These are phyloP conservation scores for Acanthosepion esculentum DNA, from an alignment of 2,888 invertebrate species.

Conservation along the genomic window DNA sequence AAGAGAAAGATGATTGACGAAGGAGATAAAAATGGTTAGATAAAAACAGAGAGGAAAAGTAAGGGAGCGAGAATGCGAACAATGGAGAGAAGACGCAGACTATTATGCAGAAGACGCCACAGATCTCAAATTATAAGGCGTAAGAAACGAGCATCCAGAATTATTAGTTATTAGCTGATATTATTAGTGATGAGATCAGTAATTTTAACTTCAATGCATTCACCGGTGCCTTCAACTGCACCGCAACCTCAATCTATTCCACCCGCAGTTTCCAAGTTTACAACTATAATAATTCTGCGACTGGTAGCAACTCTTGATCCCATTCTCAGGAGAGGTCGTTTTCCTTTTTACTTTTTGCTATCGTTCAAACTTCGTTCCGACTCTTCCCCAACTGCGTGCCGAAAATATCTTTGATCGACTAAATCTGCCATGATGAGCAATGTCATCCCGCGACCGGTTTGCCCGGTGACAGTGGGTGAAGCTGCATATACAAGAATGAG, in stretches of 20 bases:
- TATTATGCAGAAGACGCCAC: not conserved
- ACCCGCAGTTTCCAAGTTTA: constrained; percentile 3
- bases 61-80: not conserved
- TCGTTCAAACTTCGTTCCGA: not conserved
- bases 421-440: not conserved
- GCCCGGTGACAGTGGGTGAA: not conserved
- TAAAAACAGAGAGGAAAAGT: not conserved
- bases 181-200: not conserved
- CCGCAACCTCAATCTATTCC: not conserved
- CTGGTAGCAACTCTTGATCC: constrained; percentile 33
- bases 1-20: too few species aligned
- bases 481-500: not conserved
- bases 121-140: not conserved
- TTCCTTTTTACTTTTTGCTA: not conserved
- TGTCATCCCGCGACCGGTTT: not conserved
- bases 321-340: too few species aligned
- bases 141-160: not conserved
- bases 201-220: not conserved
- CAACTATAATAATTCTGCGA: constrained; percentile 1
- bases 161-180: not conserved
- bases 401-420: not conserved
- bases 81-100: not conserved
- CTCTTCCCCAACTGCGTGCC: not conserved
- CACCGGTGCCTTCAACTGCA: not conserved
- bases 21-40: not conserved